phyloP scores from a whole-genome alignment of 2,113 vertebrate genomes.

The Larimichthys crocea region DNA sequence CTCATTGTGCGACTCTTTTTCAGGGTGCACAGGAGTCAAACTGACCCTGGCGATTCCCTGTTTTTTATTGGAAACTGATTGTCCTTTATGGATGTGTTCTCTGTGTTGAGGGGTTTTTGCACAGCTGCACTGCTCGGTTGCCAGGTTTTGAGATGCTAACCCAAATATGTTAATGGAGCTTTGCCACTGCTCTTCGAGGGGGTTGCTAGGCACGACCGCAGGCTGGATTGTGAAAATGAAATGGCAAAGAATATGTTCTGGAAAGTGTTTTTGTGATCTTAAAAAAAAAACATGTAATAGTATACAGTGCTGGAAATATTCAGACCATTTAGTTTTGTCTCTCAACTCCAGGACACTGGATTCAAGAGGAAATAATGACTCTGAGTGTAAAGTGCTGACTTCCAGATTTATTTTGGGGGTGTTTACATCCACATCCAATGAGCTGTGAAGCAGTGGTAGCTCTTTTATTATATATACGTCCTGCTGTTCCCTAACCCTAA shows the following conservation, averaged over 20 bases:
- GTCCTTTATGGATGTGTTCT: conserved; percentile 54
- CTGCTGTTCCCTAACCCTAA: neutral
- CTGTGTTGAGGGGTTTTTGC: conserved; percentile 27
- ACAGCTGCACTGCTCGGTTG: conserved; percentile 66
- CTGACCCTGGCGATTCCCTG: conserved; percentile 26
- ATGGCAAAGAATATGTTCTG: conserved; percentile 30
- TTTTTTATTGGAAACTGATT: conserved; percentile 41
- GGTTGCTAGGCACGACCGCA: conserved; percentile 58
- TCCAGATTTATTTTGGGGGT: conserved; percentile 13
- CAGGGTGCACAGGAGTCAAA: conserved; percentile 30
- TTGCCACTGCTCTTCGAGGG: conserved; percentile 28
- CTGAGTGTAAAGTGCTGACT: conserved; percentile 35
- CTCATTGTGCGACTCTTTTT: conserved; percentile 20
- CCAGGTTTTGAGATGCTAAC: conserved; percentile 63
- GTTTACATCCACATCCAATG: conserved; percentile 13
- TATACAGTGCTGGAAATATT: conserved; percentile 16
- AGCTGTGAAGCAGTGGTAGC: neutral
- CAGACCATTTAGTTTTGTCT: neutral
- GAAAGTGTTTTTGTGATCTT: conserved; percentile 33
- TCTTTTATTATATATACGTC: neutral
- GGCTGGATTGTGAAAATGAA: conserved; percentile 47
- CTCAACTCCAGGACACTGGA: neutral
- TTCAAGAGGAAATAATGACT: conserved; percentile 1
- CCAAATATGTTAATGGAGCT: conserved; percentile 64
- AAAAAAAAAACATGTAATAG: conserved; percentile 5